Conservation (phyloP, 2,888 invertebrate species). For the Opisthograptis luteolata region DNA sequence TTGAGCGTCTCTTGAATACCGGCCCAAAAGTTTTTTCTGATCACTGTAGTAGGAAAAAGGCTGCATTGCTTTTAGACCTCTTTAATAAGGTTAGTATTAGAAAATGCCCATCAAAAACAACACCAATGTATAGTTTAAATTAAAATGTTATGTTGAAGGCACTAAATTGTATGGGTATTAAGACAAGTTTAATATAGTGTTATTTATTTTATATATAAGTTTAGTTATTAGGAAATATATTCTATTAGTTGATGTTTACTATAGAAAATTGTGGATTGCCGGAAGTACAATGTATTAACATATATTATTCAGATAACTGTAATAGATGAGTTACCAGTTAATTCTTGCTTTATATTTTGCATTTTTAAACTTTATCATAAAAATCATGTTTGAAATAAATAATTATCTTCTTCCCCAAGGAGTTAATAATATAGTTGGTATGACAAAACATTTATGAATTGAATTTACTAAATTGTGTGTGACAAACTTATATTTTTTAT, state of each 20-base stretch:
- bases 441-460: too few species aligned
- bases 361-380: slow-evolving; percentile 1
- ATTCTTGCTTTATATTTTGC: slow-evolving; percentile 33
- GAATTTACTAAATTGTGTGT: too few species aligned
- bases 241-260: slow-evolving; percentile 12
- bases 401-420: too few species aligned
- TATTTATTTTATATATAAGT: slow-evolving; percentile 76
- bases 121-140: slow-evolving; percentile 20
- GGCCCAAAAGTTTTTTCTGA: too few species aligned
- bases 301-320: slow-evolving; percentile 24
- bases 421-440: too few species aligned
- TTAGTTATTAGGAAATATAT: slow-evolving; percentile 40
- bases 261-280: slow-evolving; percentile 3
- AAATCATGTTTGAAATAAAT: too few species aligned
- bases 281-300: slow-evolving; percentile 19
- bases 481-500: too few species aligned
- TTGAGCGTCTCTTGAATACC: too few species aligned
- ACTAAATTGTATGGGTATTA: slow-evolving; percentile 42
- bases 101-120: too few species aligned
- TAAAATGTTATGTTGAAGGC: slow-evolving; percentile 20
- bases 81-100: too few species aligned
- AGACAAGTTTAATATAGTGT: slow-evolving; percentile 68
- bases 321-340: slow-evolving; percentile 50
- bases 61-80: too few species aligned
- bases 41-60: too few species aligned